Percentiles rank a stretch among this genome's conserved stretches.
Evolutionary conservation across 2,797 vertebrate species (phyloP).

Genomic region (Sebastes dallii): DNA sequence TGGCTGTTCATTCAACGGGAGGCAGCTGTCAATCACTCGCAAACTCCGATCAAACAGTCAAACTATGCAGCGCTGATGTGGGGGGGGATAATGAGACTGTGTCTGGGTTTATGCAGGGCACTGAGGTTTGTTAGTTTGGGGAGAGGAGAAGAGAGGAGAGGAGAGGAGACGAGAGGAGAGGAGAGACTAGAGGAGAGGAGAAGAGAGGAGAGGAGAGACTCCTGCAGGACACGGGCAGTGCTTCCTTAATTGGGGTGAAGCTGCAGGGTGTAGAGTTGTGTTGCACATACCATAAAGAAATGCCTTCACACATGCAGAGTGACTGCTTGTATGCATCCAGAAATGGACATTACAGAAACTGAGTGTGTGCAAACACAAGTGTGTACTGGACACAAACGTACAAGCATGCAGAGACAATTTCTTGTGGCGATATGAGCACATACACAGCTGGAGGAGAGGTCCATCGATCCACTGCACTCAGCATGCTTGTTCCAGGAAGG

Average conservation of each 20-base stretch:
- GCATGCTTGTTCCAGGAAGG: conserved; percentile 52
- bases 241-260: conserved; percentile 24
- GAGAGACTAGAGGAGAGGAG: background rate
- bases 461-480: conserved; percentile 59
- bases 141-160: background rate
- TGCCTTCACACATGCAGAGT: background rate
- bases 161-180: background rate
- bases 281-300: background rate
- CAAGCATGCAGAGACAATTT: background rate
- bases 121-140: conserved; percentile 5
- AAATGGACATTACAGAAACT: background rate
- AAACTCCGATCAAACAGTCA: too few species aligned
- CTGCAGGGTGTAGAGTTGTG: background rate
- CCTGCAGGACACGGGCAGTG: background rate
- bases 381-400: background rate
- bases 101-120: background rate
- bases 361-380: background rate
- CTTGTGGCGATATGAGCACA: background rate
- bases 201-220: background rate
- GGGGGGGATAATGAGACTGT: conserved; percentile 7
- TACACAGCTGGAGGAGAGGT: conserved; percentile 27
- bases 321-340: background rate
- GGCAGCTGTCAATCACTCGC: too few species aligned
- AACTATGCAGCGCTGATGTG: too few species aligned
- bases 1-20: too few species aligned